Conservation (phyloP, 2,797 vertebrate species). For the Chanos chanos region DNA sequence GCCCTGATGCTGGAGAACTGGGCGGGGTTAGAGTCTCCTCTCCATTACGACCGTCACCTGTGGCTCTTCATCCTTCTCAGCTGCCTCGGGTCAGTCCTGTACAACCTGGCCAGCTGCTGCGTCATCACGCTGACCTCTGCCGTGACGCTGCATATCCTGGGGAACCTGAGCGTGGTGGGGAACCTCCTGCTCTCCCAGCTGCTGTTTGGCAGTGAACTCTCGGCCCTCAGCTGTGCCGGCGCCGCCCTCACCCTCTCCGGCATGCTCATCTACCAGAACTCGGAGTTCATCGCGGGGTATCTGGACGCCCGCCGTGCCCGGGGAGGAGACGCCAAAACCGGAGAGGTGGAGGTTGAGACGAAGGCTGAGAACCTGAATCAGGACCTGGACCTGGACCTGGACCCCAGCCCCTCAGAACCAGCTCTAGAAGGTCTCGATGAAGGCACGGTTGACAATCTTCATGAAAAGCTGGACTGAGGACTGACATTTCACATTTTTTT, state of each 20-base stretch:
- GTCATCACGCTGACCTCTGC: conserved; percentile 93
- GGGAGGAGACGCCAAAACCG: neutral
- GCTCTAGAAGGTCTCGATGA: too few species aligned
- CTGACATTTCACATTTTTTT: too few species aligned
- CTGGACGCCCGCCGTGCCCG: conserved; percentile 61
- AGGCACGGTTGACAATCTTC: too few species aligned
- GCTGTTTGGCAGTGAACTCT: conserved; percentile 84
- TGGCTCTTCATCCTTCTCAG: conserved; percentile 92
- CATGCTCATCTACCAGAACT: conserved; percentile 93
- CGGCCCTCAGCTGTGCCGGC: conserved; percentile 83
- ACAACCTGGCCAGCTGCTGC: conserved; percentile 93
- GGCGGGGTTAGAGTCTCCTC: conserved; percentile 70
- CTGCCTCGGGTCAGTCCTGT: conserved; percentile 91
- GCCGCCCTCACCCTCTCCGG: conserved; percentile 82
- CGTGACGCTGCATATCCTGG: conserved; percentile 93
- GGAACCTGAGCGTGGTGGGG: conserved; percentile 89
- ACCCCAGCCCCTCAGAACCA: neutral
- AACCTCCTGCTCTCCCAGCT: conserved; percentile 88
- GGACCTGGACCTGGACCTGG: neutral
- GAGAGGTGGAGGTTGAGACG: too few species aligned
- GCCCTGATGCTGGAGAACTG: conserved; percentile 84
- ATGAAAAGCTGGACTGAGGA: too few species aligned
- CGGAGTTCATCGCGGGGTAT: conserved; percentile 73
- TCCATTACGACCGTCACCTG: conserved; percentile 74
- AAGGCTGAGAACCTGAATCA: too few species aligned